Conservation (phyloP, 2,113 vertebrate genomes). For the Chauna torquata region DNA sequence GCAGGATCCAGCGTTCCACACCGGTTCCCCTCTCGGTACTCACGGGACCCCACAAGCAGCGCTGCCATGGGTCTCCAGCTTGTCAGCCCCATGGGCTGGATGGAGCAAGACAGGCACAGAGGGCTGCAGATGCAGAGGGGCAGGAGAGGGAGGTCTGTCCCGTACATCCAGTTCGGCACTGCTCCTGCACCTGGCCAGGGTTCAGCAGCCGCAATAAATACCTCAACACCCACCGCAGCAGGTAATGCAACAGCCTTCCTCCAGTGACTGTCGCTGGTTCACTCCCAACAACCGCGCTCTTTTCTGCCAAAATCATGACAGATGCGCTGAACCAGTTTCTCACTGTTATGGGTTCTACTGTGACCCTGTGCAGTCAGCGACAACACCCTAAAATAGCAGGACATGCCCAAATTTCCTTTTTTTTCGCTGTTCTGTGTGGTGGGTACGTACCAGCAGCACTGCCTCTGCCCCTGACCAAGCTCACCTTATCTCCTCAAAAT, state of each 20-base stretch:
- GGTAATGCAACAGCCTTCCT: background rate
- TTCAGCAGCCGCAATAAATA: background rate
- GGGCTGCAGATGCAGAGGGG: rapidly evolving
- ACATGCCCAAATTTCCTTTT: background rate
- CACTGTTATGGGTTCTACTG: rapidly evolving
- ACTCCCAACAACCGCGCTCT: rapidly evolving
- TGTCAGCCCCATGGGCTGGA: background rate
- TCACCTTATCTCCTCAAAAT: background rate
- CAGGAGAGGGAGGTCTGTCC: background rate
- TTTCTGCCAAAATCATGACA: rapidly evolving
- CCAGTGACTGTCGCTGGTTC: background rate
- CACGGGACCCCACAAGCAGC: background rate
- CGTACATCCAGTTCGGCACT: background rate
- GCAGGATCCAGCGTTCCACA: background rate
- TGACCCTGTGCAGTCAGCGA: background rate
- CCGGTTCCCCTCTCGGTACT: background rate
- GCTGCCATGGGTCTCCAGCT: background rate
- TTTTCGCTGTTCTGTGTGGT: rapidly evolving
- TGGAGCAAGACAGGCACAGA: background rate
- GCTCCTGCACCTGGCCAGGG: background rate
- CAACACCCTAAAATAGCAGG: background rate
- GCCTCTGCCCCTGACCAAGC: background rate
- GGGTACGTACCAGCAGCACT: background rate
- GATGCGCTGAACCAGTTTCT: background rate
- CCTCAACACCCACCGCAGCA: background rate